Conservation (phyloP, 2,888 invertebrate species). For the Catocala sponsa region DNA sequence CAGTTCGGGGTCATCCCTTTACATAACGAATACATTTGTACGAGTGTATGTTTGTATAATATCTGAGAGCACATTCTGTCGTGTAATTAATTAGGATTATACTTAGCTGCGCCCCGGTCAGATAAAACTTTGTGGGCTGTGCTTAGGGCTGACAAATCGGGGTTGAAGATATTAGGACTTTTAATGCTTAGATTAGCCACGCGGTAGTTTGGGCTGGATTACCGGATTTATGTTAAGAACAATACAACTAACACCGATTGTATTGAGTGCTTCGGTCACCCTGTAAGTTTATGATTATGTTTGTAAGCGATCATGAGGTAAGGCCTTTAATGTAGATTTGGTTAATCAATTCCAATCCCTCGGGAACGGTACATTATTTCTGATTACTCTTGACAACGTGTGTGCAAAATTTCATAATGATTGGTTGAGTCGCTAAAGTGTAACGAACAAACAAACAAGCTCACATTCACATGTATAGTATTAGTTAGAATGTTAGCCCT, state of each 20-base stretch:
- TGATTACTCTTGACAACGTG: too few relatives aligned
- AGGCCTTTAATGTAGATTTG: too few relatives aligned
- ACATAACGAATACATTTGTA: constrained; percentile 37
- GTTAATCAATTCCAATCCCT: too few relatives aligned
- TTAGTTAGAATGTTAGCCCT: too few relatives aligned
- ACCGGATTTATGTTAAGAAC: not conserved
- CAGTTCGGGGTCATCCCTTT: constrained; percentile 15
- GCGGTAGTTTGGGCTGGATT: not conserved
- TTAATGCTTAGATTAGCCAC: constrained; percentile 19
- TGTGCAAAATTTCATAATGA: too few relatives aligned
- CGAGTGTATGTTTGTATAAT: constrained; percentile 62
- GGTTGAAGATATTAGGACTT: constrained; percentile 19
- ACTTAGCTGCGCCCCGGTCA: constrained; percentile 65
- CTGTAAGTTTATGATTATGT: too few relatives aligned
- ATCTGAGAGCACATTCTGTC: constrained; percentile 71
- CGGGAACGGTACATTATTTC: too few relatives aligned
- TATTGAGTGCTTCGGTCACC: too few relatives aligned
- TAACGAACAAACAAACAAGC: too few relatives aligned
- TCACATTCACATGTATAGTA: too few relatives aligned
- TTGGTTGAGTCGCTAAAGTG: too few relatives aligned
- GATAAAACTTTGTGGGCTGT: constrained; percentile 76
- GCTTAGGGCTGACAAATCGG: constrained; percentile 45
- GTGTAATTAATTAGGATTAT: constrained; percentile 84
- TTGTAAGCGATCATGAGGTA: too few relatives aligned
- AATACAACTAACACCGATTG: not conserved